phyloP scores from a whole-genome alignment of 1,140 invertebrate genomes.

The Coptotermes formosanus region DNA sequence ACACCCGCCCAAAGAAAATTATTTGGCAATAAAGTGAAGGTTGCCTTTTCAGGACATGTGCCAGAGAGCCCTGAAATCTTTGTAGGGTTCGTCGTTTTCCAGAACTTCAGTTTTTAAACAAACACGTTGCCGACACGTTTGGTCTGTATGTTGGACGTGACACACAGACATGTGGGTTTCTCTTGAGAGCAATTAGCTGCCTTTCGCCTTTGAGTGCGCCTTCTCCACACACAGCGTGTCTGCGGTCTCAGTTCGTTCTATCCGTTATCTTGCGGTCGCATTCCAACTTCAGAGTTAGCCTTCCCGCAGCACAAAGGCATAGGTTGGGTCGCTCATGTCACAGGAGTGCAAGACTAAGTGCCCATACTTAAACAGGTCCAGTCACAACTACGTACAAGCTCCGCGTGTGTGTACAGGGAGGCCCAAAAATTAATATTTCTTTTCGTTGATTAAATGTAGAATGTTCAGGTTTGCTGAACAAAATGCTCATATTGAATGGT shows the following conservation, averaged over 20 bases:
- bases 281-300: slow-evolving; percentile 10
- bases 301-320: not conserved
- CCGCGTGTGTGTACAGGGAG: not conserved
- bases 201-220: not conserved
- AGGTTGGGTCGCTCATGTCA: not conserved
- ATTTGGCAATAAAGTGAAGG: too few relatives aligned
- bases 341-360: not conserved
- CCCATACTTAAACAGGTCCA: not conserved
- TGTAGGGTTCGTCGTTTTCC: too few relatives aligned
- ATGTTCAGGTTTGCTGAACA: too few relatives aligned
- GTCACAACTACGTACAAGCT: not conserved
- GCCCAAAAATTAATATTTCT: too few relatives aligned
- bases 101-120: too few relatives aligned
- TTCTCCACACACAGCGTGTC: not conserved
- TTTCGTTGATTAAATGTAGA: too few relatives aligned
- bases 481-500: too few relatives aligned
- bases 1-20: too few relatives aligned
- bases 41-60: too few relatives aligned
- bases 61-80: too few relatives aligned
- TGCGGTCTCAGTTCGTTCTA: not conserved
- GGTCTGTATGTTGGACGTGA: too few relatives aligned
- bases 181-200: not conserved
- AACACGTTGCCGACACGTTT: too few relatives aligned
- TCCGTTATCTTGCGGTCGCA: slow-evolving; percentile 9
- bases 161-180: not conserved